Evolutionary conservation across 1,140 invertebrate species (phyloP).

Genomic region (Oncopodura yosiiana): DNA sequence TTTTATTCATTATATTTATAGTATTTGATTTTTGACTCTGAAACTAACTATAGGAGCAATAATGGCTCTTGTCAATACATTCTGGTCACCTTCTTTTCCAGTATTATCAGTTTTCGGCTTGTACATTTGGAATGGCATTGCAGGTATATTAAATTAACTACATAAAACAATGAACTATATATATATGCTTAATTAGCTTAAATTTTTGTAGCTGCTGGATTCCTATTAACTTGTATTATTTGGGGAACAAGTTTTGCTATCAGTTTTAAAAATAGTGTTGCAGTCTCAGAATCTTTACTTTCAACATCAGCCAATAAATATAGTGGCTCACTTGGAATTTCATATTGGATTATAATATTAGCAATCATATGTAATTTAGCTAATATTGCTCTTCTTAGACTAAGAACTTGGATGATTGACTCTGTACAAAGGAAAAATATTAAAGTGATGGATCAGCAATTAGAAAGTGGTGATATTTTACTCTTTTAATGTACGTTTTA

Average conservation of each 20-base stretch:
- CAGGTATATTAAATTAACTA: conserved; percentile 46
- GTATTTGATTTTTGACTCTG: no score
- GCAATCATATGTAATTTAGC: neutral
- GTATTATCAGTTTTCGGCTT: conserved; percentile 50
- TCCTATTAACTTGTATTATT: neutral
- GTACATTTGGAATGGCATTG: conserved; percentile 63
- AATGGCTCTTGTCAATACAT: conserved; percentile 64
- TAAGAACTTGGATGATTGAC: conserved; percentile 8
- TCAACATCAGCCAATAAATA: neutral
- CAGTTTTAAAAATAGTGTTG: conserved; percentile 1
- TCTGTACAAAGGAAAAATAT: neutral
- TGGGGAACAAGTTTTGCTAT: conserved; percentile 9
- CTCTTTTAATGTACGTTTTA: conserved; percentile 6
- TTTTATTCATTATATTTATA: no score
- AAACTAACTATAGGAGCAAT: no score
- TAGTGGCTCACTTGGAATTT: neutral
- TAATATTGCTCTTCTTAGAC: conserved; percentile 14
- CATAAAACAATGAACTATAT: neutral
- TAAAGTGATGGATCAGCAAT: neutral
- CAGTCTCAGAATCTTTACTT: conserved; percentile 5
- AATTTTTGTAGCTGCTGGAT: neutral
- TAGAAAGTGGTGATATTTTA: neutral
- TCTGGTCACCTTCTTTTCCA: conserved; percentile 33
- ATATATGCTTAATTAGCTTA: neutral
- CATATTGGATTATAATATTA: conserved; percentile 7